Percentiles rank a stretch among this genome's conserved stretches.
Evolutionary conservation across 2,888 invertebrate genomes (phyloP).

Genomic region (Thereva nobilitata): DNA sequence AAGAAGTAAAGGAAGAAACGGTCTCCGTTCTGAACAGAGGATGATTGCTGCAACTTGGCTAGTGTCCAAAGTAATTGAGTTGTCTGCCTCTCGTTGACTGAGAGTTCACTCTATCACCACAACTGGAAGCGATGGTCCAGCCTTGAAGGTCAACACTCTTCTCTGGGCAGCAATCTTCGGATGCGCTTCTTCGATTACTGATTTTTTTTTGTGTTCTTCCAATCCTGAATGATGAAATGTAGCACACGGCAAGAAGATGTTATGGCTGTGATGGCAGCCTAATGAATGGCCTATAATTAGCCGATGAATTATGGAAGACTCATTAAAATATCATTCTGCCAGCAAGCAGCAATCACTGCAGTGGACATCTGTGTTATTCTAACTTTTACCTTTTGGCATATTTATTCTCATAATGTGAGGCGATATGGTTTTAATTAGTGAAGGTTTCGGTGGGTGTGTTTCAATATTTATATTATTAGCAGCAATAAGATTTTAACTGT

Average conservation of each 20-base stretch:
- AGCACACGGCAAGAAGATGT: not conserved
- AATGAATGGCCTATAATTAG: conserved; percentile 25
- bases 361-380: no score
- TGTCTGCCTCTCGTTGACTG: conserved; percentile 13
- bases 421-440: no score
- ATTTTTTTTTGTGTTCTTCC: conserved; percentile 17
- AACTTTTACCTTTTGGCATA: no score
- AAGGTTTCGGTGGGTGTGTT: no score
- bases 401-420: no score
- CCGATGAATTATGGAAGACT: conserved; percentile 25
- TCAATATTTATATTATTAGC: no score
- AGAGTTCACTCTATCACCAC: conserved; percentile 9
- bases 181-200: no score
- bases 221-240: conserved; percentile 1
- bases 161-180: not conserved
- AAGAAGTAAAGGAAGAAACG: conserved; percentile 8
- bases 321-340: conserved; percentile 24
- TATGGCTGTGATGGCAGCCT: conserved; percentile 5
- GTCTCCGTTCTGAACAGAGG: not conserved
- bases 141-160: conserved; percentile 24
- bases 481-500: no score
- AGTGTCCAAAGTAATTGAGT: conserved; percentile 17
- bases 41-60: conserved; percentile 8
- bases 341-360: no score
- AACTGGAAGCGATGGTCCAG: conserved; percentile 25